Evolutionary conservation across 2,888 invertebrate genomes (phyloP).

Genomic region (Sarcophaga rosellei): DNA sequence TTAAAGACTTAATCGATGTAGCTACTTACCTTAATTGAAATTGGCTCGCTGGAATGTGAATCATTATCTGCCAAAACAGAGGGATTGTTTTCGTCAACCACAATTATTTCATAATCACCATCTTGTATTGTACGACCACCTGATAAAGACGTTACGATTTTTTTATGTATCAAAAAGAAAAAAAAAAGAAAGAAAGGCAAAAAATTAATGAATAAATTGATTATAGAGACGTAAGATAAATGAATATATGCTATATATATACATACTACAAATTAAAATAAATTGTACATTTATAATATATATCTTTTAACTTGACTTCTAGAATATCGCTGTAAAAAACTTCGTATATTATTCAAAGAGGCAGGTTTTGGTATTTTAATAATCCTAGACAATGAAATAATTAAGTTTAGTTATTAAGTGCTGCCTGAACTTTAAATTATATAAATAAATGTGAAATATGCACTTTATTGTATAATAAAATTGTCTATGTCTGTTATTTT

Average conservation of each 20-base stretch:
- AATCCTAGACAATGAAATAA: too few species aligned
- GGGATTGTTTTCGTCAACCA: conserved; percentile 94
- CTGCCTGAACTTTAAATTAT: too few species aligned
- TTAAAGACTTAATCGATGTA: background rate
- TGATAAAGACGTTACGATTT: conserved; percentile 64
- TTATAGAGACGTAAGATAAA: too few species aligned
- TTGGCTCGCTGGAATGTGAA: conserved; percentile 87
- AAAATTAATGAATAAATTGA: too few species aligned
- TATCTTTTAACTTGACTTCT: background rate
- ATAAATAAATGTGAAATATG: too few species aligned
- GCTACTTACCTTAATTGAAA: conserved; percentile 90
- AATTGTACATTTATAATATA: background rate
- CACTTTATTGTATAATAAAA: too few species aligned
- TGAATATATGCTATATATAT: background rate
- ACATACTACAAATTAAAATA: conserved; percentile 1
- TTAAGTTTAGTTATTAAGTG: too few species aligned
- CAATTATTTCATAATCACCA: conserved; percentile 93
- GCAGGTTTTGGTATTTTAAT: too few species aligned
- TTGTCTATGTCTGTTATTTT: too few species aligned
- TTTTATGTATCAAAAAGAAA: conserved; percentile 4
- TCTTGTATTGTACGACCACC: conserved; percentile 84
- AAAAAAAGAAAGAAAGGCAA: conserved; percentile 2
- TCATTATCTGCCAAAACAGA: conserved; percentile 90
- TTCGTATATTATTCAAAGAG: too few species aligned
- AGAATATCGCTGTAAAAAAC: too few species aligned